A percentile compares a stretch with the other conserved stretches of the same genome.
These are phyloP conservation scores for Dynastes tityus DNA, from an alignment of 2,888 invertebrate species.

Conservation along the genomic window DNA sequence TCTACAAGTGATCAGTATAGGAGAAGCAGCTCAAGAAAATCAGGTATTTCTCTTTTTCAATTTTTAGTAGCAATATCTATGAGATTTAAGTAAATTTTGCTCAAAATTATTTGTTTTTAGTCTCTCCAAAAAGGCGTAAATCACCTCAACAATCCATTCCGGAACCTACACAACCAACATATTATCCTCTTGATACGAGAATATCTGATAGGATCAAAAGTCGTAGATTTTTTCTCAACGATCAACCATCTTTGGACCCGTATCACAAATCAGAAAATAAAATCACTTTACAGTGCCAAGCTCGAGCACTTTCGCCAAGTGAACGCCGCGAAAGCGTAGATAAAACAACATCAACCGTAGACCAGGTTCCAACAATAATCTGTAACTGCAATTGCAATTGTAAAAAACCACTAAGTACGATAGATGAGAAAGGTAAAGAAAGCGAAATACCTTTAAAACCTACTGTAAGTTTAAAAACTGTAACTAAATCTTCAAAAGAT, in stretches of 20 bases:
- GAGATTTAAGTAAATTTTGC: neutral
- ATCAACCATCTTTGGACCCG: neutral
- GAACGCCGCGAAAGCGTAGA: constrained; percentile 3
- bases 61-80: neutral
- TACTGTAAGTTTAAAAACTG: constrained; percentile 53
- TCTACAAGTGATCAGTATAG: neutral
- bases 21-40: neutral
- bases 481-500: neutral
- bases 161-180: neutral
- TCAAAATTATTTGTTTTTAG: neutral
- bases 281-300: neutral
- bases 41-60: neutral
- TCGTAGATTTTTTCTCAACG: constrained; percentile 52
- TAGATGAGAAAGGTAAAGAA: neutral
- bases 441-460: constrained; percentile 58
- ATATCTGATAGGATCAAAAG: constrained; percentile 66
- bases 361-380: constrained; percentile 1
- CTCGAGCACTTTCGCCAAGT: neutral
- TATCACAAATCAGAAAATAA: neutral
- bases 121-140: constrained; percentile 16
- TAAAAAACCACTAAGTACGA: neutral
- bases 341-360: constrained; percentile 9
- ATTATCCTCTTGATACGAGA: constrained; percentile 61
- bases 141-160: neutral
- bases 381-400: constrained; percentile 15